Evolutionary conservation across 2,113 vertebrate species (phyloP).

Genomic region (Anthoscopus minutus): DNA sequence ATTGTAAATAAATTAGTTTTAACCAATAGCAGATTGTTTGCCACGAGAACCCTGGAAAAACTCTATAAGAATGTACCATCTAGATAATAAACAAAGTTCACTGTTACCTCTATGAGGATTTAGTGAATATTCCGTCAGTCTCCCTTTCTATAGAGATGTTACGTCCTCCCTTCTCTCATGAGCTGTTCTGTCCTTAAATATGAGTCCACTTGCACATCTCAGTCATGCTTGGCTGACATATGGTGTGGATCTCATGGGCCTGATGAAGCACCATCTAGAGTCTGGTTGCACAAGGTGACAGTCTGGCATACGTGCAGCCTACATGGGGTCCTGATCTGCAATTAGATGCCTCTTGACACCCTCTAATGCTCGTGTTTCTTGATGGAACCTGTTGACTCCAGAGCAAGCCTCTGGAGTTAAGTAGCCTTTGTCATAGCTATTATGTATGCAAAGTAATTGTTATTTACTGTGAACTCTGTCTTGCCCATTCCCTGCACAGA

Average conservation of each 20-base stretch:
- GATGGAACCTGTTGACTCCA: neutral
- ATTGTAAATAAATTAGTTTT: too few relatives aligned
- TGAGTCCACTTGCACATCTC: too few relatives aligned
- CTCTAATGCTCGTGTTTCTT: neutral
- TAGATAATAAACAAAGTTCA: too few relatives aligned
- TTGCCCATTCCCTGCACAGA: neutral
- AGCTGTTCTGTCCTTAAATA: neutral
- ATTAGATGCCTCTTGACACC: neutral
- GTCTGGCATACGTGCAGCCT: rapidly evolving
- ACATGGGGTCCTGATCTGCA: rapidly evolving
- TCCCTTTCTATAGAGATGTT: too few relatives aligned
- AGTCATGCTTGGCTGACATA: neutral
- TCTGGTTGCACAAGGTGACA: rapidly evolving
- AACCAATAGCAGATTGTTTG: too few relatives aligned
- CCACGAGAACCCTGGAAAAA: too few relatives aligned
- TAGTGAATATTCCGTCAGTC: too few relatives aligned
- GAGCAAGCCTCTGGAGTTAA: neutral
- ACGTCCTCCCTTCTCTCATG: rapidly evolving
- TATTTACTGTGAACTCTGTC: neutral
- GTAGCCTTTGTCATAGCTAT: neutral
- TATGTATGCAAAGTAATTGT: neutral
- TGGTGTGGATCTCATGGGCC: rapidly evolving
- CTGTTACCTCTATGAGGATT: too few relatives aligned
- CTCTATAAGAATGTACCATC: too few relatives aligned
- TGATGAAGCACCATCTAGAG: neutral